Percentiles rank a stretch among this genome's conserved stretches.
Evolutionary conservation across 1,140 invertebrate species (phyloP).

Genomic region (Drosophila melanica): DNA sequence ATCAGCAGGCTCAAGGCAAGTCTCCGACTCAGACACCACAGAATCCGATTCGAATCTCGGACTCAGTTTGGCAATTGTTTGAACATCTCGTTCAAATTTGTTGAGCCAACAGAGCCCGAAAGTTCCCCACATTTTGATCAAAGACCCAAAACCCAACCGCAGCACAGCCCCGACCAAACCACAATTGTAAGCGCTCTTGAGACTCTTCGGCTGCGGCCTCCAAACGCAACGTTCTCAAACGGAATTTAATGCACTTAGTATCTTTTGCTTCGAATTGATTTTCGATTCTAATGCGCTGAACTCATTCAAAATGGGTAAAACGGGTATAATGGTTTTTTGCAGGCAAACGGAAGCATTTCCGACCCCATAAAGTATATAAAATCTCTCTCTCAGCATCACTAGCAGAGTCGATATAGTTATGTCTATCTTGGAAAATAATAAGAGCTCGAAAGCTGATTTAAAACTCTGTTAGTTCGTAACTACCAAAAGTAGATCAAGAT

Average conservation of each 20-base stretch:
- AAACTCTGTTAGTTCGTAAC: too few species aligned
- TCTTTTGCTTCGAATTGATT: not conserved
- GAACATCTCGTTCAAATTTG: conserved; percentile 23
- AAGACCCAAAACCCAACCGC: conserved; percentile 23
- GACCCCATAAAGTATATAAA: too few species aligned
- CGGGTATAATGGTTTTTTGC: too few species aligned
- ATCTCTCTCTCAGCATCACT: too few species aligned
- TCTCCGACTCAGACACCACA: not conserved
- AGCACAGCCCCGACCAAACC: conserved; percentile 18
- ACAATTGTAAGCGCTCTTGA: conserved; percentile 7
- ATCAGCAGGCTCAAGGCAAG: conserved; percentile 10
- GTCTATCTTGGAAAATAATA: too few species aligned
- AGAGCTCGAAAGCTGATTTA: too few species aligned
- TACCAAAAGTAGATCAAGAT: too few species aligned
- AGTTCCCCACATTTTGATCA: conserved; percentile 43
- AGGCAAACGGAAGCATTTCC: too few species aligned
- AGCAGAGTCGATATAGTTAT: too few species aligned
- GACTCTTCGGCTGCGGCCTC: not conserved
- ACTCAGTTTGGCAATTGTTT: conserved; percentile 24
- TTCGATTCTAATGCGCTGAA: not conserved
- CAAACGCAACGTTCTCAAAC: not conserved
- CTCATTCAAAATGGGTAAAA: too few species aligned
- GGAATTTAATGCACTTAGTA: not conserved
- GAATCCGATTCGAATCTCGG: conserved; percentile 12
- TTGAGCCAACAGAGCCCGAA: conserved; percentile 28